phyloP scores from a whole-genome alignment of 2,888 invertebrate genomes.

The Neria commutata region DNA sequence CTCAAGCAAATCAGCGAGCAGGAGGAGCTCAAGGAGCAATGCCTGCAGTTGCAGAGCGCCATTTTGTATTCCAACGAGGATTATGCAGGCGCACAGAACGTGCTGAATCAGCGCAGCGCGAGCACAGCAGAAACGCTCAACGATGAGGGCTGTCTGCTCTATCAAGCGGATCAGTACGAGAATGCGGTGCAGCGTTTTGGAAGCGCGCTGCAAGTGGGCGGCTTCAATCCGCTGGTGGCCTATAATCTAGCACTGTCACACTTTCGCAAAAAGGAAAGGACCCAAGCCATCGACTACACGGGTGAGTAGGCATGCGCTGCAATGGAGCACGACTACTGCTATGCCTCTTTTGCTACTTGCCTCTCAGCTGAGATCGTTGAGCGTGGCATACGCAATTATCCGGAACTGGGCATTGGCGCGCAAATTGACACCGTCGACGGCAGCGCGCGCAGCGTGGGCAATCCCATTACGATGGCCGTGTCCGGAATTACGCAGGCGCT shows the following conservation, averaged over 20 bases:
- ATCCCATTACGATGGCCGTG: slow-evolving; percentile 73
- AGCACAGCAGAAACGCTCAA: slow-evolving; percentile 94
- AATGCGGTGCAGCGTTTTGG: slow-evolving; percentile 91
- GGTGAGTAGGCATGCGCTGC: slow-evolving; percentile 63
- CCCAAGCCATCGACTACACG: slow-evolving; percentile 90
- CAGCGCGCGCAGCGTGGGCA: slow-evolving; percentile 82
- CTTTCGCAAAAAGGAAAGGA: slow-evolving; percentile 91
- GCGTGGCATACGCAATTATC: slow-evolving; percentile 93
- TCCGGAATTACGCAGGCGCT: slow-evolving; percentile 98
- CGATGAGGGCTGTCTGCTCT: slow-evolving; percentile 92
- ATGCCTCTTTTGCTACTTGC: not conserved
- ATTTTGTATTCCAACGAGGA: slow-evolving; percentile 97
- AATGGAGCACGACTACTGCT: not conserved
- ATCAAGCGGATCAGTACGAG: slow-evolving; percentile 88
- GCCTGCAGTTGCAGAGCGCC: slow-evolving; percentile 90
- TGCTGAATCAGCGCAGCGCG: slow-evolving; percentile 84
- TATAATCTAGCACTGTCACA: slow-evolving; percentile 96
- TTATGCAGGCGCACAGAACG: slow-evolving; percentile 84
- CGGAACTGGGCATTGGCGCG: slow-evolving; percentile 96
- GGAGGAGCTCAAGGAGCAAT: slow-evolving; percentile 67
- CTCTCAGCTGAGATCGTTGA: slow-evolving; percentile 81
- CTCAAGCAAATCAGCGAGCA: slow-evolving; percentile 66
- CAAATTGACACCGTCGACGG: slow-evolving; percentile 80
- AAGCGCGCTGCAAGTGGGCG: slow-evolving; percentile 83
- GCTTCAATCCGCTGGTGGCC: slow-evolving; percentile 88